These are phyloP conservation scores for Beris morrisii DNA, from an alignment of 2,888 invertebrate genomes.

Conservation along the genomic window DNA sequence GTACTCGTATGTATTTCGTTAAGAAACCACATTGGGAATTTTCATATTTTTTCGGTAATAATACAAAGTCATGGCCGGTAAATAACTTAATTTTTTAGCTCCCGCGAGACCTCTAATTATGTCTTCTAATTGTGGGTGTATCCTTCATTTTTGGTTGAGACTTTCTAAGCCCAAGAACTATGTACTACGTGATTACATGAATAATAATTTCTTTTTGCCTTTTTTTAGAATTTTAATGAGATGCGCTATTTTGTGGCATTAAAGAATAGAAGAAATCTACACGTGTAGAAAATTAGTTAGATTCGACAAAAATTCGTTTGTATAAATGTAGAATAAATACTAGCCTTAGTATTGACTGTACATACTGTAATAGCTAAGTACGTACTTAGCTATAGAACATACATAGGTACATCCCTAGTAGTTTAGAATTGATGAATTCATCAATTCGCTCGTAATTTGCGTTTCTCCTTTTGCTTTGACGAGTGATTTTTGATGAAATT, in stretches of 20 bases:
- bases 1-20: too few relatives aligned
- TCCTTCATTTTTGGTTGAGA: conserved; percentile 25
- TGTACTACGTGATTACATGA: conserved; percentile 13
- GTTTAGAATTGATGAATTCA: too few relatives aligned
- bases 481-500: too few relatives aligned
- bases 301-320: too few relatives aligned
- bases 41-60: conserved; percentile 17
- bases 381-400: too few relatives aligned
- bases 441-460: too few relatives aligned
- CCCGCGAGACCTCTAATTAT: conserved; percentile 28
- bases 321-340: too few relatives aligned
- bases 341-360: too few relatives aligned
- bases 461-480: too few relatives aligned
- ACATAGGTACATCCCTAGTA: too few relatives aligned
- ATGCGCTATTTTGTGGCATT: conserved; percentile 24
- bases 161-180: conserved; percentile 11
- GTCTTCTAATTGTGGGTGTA: conserved; percentile 32
- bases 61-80: conserved; percentile 19
- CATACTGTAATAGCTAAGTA: too few relatives aligned
- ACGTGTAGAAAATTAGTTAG: conserved; percentile 2
- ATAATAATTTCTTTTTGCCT: conserved; percentile 1
- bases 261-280: not conserved
- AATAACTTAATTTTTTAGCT: conserved; percentile 13
- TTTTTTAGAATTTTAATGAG: conserved; percentile 18
- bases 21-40: too few relatives aligned